Evolutionary conservation across 2,113 vertebrate genomes (phyloP), one percentile per base, ranked within the genome.

Genomic region (Glaucomys volans): DNA sequence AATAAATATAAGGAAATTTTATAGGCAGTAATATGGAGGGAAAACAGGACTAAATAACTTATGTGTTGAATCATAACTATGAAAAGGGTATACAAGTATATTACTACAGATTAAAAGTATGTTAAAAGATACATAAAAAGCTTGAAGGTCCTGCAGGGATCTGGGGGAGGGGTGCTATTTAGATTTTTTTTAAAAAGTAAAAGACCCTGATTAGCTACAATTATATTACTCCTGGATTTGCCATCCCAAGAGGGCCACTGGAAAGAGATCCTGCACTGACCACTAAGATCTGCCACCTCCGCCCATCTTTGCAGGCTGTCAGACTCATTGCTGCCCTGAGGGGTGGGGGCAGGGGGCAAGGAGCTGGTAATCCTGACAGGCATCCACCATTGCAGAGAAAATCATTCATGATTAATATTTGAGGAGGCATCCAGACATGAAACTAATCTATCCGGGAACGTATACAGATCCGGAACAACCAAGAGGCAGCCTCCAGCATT

Each of bases 151-250:
- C 18, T 42, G 0, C 9, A 77, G 30, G 6, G 2, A 11, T 44
- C 66, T 66, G 52, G 50, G 32, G 57, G 26, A 79, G 28, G 37
- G 59, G 24, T 62, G 59, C 59, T 67, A 44, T 47, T 83, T 83
- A 52, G 44, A 75, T 66, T 54, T 57, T 57, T 57, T 57, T 57
- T 22, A 50, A 47, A 37, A 40, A 95, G 66, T 59, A 24, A 52
- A 85, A 54, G 35, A 44, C 35, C n/a, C 76, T 47, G 11, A 79
- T 75, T 75, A 54, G 75, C 50, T 16, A 44, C 18, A 64, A 20
- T 91, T 52, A 64, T 44, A 35, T n/a, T 40, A 30, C 50, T 79
- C 59, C 85, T 85, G 22, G 67, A 76, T 79, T 89, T 96, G 42
- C 32, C 47, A 30, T 52, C 52, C 82, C 32, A 18, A 40, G 17